Evolutionary conservation across 2,888 invertebrate genomes (phyloP), one percentile per base, ranked within the genome.

Genomic region (Myopa testacea): DNA sequence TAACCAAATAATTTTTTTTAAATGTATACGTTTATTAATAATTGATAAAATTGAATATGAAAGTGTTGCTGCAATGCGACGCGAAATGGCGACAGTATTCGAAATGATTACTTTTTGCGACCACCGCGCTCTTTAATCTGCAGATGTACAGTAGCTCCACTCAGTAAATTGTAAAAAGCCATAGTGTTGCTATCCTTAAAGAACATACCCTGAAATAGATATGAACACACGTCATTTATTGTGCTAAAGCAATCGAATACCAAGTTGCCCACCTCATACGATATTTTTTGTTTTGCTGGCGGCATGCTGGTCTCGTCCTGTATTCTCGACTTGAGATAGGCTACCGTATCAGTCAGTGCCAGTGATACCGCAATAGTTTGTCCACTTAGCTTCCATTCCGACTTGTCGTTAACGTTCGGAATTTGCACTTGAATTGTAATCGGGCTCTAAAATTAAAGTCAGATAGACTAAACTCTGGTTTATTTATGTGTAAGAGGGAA

Each of bases 101-200:
- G 4, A n/a, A 40, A 16, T 1, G 10, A 84, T 91, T 94, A 99
- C 88, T 98, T 98, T 91, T 98, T 99, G 78, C 98, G 92, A 26
- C 99, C 99, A 87, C 99, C 99, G 90, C 99, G 93, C 90, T 99
- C 99, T 90, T 99, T 99, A 76, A 98, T 93, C 87, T 98, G 95
- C 80, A 99, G 91, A 82, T 95, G 95, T 60, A 99, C 92, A 12
- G 94, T 91, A 0, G 95, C 94, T 75, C 95, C 96, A 52, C 95
- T 94, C 12, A 93, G 92, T 80, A 99, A 93, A 90, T 99, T 99
- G 91, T 99, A 99, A 91, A 94, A 99, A 0, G 98, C 99, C 89
- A 98, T 91, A 0, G 95, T 93, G 87, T 98, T 97, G 74, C 94
- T 96, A 90, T 99, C 99, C 89, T 99, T 99, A 91, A 99, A 96